Conservation (phyloP, 2,797 vertebrate genomes). For the Cirrhinus molitorella region DNA sequence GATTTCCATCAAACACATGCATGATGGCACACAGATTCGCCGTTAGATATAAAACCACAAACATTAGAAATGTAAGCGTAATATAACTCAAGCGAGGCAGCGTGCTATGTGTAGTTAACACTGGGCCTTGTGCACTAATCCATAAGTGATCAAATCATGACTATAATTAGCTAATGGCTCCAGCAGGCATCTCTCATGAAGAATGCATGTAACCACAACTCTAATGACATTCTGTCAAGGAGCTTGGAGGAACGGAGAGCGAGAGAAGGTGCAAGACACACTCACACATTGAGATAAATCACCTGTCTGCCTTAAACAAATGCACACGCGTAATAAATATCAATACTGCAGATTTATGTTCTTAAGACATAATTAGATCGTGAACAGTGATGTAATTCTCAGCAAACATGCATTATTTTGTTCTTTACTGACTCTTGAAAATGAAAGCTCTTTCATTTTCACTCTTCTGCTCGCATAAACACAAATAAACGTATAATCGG, state of each 20-base stretch:
- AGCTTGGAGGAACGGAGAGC: conserved; percentile 4
- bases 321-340: conserved; percentile 72
- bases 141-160: conserved; percentile 43
- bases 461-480: conserved; percentile 72
- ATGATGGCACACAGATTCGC: neutral
- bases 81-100: conserved; percentile 1
- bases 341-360: conserved; percentile 70
- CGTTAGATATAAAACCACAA: neutral
- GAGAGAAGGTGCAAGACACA: conserved; percentile 22
- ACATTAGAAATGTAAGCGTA: neutral
- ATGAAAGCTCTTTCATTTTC: conserved; percentile 80
- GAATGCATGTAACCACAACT: conserved; percentile 36
- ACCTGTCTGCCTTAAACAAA: conserved; percentile 65
- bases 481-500: neutral
- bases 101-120: conserved; percentile 2
- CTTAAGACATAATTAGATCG: conserved; percentile 71
- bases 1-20: conserved; percentile 2
- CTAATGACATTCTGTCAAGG: conserved; percentile 23
- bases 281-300: conserved; percentile 21
- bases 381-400: conserved; percentile 71
- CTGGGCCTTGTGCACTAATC: conserved; percentile 17
- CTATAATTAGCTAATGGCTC: conserved; percentile 46
- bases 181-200: conserved; percentile 29
- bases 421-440: conserved; percentile 86
- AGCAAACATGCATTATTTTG: conserved; percentile 82